phyloP scores from a whole-genome alignment of 2,797 vertebrate genomes.

The Hemibagrus guttatus region DNA sequence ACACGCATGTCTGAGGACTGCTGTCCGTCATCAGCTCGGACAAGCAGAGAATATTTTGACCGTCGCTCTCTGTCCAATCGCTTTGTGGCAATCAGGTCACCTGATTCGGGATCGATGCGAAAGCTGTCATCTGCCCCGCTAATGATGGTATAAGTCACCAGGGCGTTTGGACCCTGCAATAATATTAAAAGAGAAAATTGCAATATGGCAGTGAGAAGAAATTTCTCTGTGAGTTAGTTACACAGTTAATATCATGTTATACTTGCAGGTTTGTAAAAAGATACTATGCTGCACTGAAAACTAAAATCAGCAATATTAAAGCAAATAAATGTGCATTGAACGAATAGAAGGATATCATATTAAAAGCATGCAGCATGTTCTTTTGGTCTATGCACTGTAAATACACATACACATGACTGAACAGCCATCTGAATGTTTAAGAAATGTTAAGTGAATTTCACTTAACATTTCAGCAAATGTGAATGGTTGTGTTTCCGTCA shows the following conservation, averaged over 20 bases:
- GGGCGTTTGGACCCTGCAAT: conserved; percentile 89
- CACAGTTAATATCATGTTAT: background rate
- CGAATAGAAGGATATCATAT: background rate
- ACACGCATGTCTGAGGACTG: conserved; percentile 94
- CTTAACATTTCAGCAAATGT: conserved; percentile 1
- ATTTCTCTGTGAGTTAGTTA: background rate
- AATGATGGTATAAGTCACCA: conserved; percentile 95
- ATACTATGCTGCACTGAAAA: background rate
- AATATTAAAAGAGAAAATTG: background rate
- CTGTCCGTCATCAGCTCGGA: conserved; percentile 91
- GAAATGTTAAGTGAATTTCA: background rate
- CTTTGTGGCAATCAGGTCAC: conserved; percentile 90
- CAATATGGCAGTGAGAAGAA: background rate
- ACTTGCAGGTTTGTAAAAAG: background rate
- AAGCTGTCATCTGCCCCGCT: conserved; percentile 96
- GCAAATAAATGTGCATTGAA: too few relatives aligned
- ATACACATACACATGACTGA: background rate
- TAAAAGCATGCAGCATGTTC: background rate
- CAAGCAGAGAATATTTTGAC: conserved; percentile 91
- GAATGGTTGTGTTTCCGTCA: background rate
- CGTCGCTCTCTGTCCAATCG: conserved; percentile 91
- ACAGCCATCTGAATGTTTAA: background rate
- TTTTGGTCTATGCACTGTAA: background rate
- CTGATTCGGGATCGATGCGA: conserved; percentile 91
- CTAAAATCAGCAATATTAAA: background rate